A percentile compares a stretch with the other conserved stretches of the same genome.
phyloP scores from a whole-genome alignment of 2,113 vertebrate species.

The Trachemys scripta region DNA sequence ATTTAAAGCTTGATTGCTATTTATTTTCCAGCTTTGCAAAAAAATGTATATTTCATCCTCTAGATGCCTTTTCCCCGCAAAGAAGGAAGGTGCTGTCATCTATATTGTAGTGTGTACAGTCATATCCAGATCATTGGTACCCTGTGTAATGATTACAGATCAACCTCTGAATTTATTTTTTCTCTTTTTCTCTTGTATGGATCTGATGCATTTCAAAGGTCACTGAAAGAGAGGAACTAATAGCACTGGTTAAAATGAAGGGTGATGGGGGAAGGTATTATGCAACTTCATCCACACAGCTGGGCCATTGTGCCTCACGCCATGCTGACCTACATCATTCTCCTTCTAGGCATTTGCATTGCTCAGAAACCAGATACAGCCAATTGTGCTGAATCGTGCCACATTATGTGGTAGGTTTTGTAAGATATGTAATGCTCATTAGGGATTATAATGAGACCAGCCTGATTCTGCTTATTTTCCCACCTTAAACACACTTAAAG shows the following conservation, averaged over 20 bases:
- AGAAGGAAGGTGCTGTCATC: neutral
- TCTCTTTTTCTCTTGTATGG: neutral
- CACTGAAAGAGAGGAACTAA: neutral
- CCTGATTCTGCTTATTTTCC: conserved; percentile 34
- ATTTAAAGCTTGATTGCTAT: neutral
- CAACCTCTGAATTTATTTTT: rapidly evolving
- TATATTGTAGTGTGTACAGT: neutral
- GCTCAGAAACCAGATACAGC: neutral
- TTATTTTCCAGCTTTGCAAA: conserved; percentile 10
- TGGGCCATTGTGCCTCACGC: neutral
- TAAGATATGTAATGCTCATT: neutral
- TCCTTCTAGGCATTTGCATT: neutral
- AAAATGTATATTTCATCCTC: rapidly evolving
- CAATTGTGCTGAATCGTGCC: neutral
- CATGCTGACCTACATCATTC: neutral
- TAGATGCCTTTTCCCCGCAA: neutral
- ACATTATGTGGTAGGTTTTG: neutral
- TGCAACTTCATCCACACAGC: neutral
- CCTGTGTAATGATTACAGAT: rapidly evolving
- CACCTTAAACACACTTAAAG: neutral
- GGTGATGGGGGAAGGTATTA: neutral
- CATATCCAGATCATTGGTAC: neutral
- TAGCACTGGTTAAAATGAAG: neutral
- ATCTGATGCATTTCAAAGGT: neutral
- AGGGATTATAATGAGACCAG: neutral